A percentile compares a stretch with the other conserved stretches of the same genome.
Conservation (phyloP, 2,797 vertebrate species). For the Chiloscyllium punctatum region DNA sequence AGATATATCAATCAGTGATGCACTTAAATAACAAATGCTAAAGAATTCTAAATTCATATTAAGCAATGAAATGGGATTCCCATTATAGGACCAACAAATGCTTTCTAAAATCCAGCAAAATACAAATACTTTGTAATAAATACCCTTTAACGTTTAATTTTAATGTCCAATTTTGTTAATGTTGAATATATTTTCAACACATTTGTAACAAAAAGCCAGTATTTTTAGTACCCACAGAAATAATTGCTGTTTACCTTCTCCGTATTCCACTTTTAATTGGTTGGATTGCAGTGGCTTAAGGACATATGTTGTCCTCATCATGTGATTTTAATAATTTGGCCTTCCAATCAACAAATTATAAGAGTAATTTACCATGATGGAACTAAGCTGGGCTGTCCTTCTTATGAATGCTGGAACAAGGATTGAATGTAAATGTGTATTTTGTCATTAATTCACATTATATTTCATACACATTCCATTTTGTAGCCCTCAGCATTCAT, state of each 20-base stretch:
- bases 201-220: not conserved
- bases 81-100: not conserved
- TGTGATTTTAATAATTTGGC: conserved; percentile 19
- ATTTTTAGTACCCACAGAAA: not conserved
- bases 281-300: conserved; percentile 37
- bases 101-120: not conserved
- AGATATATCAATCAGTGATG: not conserved
- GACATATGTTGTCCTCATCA: not conserved
- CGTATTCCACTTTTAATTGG: not conserved
- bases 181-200: not conserved
- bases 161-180: not conserved
- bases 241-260: not conserved
- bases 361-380: not conserved
- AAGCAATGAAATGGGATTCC: not conserved
- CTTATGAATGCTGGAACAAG: not conserved
- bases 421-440: not conserved
- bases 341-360: conserved; percentile 16
- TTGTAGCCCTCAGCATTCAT: not conserved
- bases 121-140: not conserved
- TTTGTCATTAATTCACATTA: not conserved
- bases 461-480: not conserved
- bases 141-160: not conserved
- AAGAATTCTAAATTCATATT: not conserved
- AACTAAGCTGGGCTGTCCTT: not conserved
- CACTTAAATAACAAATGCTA: not conserved